phyloP scores from a whole-genome alignment of 2,888 invertebrate species.

The Merodon equestris region DNA sequence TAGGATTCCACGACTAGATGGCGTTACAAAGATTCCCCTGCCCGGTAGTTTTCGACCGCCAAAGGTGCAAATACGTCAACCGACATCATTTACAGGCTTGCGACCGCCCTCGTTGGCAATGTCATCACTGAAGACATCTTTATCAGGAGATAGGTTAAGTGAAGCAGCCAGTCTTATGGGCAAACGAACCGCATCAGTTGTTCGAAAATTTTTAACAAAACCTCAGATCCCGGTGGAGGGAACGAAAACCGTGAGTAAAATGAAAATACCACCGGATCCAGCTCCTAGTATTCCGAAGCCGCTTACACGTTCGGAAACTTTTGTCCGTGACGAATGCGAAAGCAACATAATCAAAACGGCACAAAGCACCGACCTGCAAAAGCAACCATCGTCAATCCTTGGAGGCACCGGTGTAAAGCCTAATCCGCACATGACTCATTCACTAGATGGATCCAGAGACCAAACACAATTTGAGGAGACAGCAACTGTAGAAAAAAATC shows the following conservation, averaged over 20 bases:
- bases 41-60: slow-evolving; percentile 72
- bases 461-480: slow-evolving; percentile 62
- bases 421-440: slow-evolving; percentile 46
- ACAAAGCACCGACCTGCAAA: slow-evolving; percentile 37
- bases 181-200: slow-evolving; percentile 74
- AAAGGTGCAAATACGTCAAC: slow-evolving; percentile 71
- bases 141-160: slow-evolving; percentile 74
- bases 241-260: slow-evolving; percentile 62
- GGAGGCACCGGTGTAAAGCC: slow-evolving; percentile 1
- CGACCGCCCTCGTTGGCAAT: slow-evolving; percentile 60
- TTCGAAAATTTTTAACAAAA: slow-evolving; percentile 74
- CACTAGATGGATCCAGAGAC: slow-evolving; percentile 32
- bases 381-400: slow-evolving; percentile 62
- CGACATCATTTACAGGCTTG: slow-evolving; percentile 71
- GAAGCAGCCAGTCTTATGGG: slow-evolving; percentile 74
- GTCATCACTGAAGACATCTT: slow-evolving; percentile 73
- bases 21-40: slow-evolving; percentile 75
- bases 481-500: slow-evolving; percentile 60
- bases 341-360: slow-evolving; percentile 66
- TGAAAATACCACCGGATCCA: slow-evolving; percentile 47
- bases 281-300: slow-evolving; percentile 44
- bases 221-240: slow-evolving; percentile 69
- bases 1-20: slow-evolving; percentile 76
- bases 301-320: slow-evolving; percentile 76
- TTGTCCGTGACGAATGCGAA: slow-evolving; percentile 74